Conservation (phyloP, 2,113 vertebrate species). For the Callocephalon fimbriatum region DNA sequence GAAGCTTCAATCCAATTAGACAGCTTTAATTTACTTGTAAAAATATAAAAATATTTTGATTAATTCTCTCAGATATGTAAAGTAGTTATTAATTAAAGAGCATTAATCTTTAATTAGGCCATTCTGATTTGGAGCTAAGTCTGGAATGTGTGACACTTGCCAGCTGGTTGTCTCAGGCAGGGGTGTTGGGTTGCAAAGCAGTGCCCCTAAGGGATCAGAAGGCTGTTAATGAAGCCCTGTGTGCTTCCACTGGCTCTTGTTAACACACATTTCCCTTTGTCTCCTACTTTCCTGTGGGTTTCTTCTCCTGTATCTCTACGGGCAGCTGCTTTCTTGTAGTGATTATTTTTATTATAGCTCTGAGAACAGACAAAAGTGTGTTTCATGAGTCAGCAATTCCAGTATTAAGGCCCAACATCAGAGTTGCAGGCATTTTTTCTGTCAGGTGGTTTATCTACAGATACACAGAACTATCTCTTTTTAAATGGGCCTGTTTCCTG, state of each 20-base stretch:
- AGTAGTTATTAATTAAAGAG: neutral
- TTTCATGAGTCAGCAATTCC: neutral
- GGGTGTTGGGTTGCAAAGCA: neutral
- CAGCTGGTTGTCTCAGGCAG: fast-evolving
- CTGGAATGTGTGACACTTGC: neutral
- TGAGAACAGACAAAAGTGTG: neutral
- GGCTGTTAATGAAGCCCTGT: neutral
- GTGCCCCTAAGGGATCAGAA: neutral
- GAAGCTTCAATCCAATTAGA: neutral
- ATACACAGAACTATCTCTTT: neutral
- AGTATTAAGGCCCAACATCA: neutral
- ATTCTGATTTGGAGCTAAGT: neutral
- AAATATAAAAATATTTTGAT: neutral
- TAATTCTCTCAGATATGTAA: neutral
- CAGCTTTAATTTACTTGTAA: neutral
- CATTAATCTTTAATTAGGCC: neutral
- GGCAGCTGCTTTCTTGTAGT: neutral
- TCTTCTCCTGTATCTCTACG: neutral
- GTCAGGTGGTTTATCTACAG: neutral
- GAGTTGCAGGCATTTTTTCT: neutral
- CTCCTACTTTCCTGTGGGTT: neutral
- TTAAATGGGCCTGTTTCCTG: neutral
- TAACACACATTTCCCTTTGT: neutral
- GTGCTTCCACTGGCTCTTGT: neutral
- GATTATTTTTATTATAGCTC: neutral